phyloP scores from a whole-genome alignment of 2,888 invertebrate genomes.

The Eupithecia subumbrata region DNA sequence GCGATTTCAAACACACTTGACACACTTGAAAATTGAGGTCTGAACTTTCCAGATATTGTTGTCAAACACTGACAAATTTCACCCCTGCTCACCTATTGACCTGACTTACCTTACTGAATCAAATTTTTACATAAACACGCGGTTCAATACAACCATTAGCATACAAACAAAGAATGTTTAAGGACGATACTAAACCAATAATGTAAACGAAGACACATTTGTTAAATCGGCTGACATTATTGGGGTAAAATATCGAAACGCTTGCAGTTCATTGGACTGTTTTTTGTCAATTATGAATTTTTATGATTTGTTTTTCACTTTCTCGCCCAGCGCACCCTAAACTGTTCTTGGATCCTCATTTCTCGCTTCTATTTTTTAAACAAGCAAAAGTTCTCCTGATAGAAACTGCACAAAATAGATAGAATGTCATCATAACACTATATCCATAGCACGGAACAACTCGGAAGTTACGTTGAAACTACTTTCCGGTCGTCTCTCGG shows the following conservation, averaged over 20 bases:
- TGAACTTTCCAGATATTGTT: not conserved
- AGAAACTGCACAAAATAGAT: not conserved
- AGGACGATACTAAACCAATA: not conserved
- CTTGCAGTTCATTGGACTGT: not conserved
- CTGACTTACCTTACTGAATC: conserved; percentile 8
- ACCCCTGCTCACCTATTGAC: conserved; percentile 8
- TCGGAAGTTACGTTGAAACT: not conserved
- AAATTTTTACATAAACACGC: not conserved
- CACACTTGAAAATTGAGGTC: not conserved
- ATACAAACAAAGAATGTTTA: conserved; percentile 6
- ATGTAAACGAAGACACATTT: conserved; percentile 2
- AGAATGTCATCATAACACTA: not conserved
- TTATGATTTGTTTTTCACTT: not conserved
- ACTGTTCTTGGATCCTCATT: not conserved
- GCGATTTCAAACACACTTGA: not conserved
- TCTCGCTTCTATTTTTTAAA: not conserved
- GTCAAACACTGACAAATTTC: not conserved
- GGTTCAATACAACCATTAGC: not conserved
- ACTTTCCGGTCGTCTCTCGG: not conserved
- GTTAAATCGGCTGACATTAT: conserved; percentile 1
- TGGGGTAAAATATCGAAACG: not conserved
- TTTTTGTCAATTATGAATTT: not conserved
- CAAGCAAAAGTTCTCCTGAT: not conserved
- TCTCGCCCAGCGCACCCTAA: not conserved
- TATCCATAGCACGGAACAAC: not conserved